Conservation (phyloP, 2,888 invertebrate genomes). For the Melanostoma scalare region DNA sequence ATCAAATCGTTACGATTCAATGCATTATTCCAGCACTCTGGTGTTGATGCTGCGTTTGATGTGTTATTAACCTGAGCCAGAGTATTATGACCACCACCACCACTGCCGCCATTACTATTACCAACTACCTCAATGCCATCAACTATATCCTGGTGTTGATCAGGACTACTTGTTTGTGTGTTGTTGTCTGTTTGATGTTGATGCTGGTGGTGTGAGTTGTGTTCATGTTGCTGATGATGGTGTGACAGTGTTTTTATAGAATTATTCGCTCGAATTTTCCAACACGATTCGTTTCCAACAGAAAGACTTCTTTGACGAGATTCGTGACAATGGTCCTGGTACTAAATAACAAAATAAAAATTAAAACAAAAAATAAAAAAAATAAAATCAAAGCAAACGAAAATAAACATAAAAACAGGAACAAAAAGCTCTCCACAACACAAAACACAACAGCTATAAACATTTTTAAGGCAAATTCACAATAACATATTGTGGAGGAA, state of each 20-base stretch:
- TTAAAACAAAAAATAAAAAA: conserved; percentile 59
- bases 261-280: conserved; percentile 78
- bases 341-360: conserved; percentile 75
- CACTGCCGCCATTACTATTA: conserved; percentile 77
- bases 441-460: conserved; percentile 18
- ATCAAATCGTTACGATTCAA: conserved; percentile 91
- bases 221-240: conserved; percentile 68
- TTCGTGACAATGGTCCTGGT: conserved; percentile 81
- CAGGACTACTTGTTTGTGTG: conserved; percentile 71
- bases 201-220: conserved; percentile 74
- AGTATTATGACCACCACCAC: conserved; percentile 71
- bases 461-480: conserved; percentile 21
- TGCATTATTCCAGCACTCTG: conserved; percentile 86
- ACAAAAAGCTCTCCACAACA: conserved; percentile 64
- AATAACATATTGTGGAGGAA: conserved; percentile 68
- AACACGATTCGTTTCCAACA: conserved; percentile 81
- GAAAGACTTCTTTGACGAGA: conserved; percentile 81
- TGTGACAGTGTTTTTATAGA: conserved; percentile 66
- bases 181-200: conserved; percentile 53
- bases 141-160: conserved; percentile 74
- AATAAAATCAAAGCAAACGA: conserved; percentile 49
- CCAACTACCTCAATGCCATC: conserved; percentile 78
- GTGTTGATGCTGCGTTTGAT: conserved; percentile 73
- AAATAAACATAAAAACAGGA: conserved; percentile 23
- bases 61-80: conserved; percentile 70